A percentile compares a stretch with the other conserved stretches of the same genome.
phyloP scores from a whole-genome alignment of 2,797 vertebrate species.

The Cygnus olor region DNA sequence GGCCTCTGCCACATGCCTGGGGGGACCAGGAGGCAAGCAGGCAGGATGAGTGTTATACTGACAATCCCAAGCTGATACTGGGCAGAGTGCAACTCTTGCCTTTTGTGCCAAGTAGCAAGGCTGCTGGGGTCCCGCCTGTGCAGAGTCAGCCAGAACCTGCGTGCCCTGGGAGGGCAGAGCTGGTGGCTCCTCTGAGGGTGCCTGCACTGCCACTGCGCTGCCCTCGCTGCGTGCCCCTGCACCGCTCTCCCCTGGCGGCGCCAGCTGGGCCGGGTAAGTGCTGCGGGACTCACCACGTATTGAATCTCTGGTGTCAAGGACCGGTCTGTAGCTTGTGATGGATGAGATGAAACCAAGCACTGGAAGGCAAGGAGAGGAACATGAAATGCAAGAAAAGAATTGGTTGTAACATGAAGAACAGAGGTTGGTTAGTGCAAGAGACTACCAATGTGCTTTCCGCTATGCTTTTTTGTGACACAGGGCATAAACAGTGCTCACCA shows the following conservation, averaged over 20 bases:
- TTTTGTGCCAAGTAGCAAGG: background rate
- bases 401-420: fast-evolving
- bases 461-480: background rate
- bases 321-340: background rate
- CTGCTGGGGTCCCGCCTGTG: background rate
- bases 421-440: background rate
- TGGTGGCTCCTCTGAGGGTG: background rate
- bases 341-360: background rate
- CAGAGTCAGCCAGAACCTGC: background rate
- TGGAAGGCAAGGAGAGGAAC: background rate
- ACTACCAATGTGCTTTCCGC: background rate
- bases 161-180: background rate
- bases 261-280: too few species aligned
- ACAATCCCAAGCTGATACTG: background rate
- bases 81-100: background rate
- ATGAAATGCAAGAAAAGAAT: background rate
- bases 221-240: background rate
- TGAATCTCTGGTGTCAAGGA: background rate
- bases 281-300: fast-evolving
- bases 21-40: background rate
- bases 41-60: background rate
- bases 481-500: background rate
- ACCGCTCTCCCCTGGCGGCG: too few species aligned
- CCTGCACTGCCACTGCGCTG: fast-evolving
- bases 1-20: fast-evolving